Percentiles rank a stretch among this genome's conserved stretches.
Evolutionary conservation across 92 coral and sea anemone genomes (phyloP).

Genomic region (Porites lobata): DNA sequence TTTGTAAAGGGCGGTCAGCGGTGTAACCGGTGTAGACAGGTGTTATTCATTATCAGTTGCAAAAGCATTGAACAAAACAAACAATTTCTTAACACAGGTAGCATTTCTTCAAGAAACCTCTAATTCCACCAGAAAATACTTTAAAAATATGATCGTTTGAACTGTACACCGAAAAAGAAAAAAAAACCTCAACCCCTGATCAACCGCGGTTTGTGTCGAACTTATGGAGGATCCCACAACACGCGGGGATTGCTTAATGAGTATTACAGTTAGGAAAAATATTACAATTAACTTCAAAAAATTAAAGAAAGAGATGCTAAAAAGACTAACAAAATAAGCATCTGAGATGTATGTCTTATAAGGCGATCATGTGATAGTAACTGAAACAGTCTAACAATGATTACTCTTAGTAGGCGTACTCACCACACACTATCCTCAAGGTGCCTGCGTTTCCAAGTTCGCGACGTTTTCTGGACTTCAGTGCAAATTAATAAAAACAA

Average conservation of each 20-base stretch:
- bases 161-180: not conserved
- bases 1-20: slow-evolving; percentile 25
- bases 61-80: not conserved
- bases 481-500: not conserved
- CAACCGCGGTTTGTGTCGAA: not conserved
- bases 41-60: slow-evolving; percentile 14
- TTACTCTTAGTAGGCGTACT: not conserved
- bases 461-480: not conserved
- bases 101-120: not conserved
- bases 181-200: not conserved
- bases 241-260: not conserved
- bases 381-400: slow-evolving; percentile 15
- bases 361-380: slow-evolving; percentile 14
- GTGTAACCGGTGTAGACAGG: slow-evolving; percentile 17
- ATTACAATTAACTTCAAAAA: not conserved
- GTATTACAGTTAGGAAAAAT: not conserved
- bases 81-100: slow-evolving; percentile 6
- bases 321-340: not conserved
- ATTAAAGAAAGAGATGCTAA: not conserved
- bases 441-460: not conserved
- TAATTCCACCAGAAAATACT: not conserved
- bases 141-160: slow-evolving; percentile 1
- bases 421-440: slow-evolving; percentile 1
- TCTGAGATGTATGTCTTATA: not conserved
- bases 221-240: not conserved